Conservation (phyloP, 2,888 invertebrate species). For the Neoaliturus tenellus region DNA sequence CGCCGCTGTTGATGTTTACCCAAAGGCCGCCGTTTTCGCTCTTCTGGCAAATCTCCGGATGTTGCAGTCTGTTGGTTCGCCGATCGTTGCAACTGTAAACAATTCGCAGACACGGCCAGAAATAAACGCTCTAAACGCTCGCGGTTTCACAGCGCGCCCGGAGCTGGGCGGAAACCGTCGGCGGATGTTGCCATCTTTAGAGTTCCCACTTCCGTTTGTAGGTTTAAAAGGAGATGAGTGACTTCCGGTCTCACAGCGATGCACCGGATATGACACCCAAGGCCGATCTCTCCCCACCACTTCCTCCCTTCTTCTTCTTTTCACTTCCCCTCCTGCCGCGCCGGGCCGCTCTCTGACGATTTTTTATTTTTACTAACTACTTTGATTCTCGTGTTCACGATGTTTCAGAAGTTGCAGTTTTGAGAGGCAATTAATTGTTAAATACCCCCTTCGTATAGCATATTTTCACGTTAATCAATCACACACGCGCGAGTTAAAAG, state of each 20-base stretch:
- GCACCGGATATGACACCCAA: conserved; percentile 54
- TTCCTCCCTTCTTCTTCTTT: conserved; percentile 38
- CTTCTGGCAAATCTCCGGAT: conserved; percentile 31
- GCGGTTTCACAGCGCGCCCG: conserved; percentile 22
- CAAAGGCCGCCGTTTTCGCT: neutral
- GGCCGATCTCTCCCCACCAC: conserved; percentile 53
- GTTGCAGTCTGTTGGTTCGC: conserved; percentile 24
- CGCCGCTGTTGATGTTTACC: neutral
- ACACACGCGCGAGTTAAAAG: too few relatives aligned
- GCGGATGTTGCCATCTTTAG: conserved; percentile 58
- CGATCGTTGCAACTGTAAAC: conserved; percentile 33
- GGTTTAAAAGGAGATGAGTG: conserved; percentile 58
- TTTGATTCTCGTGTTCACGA: conserved; percentile 4
- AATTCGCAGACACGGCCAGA: conserved; percentile 29
- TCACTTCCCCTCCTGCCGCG: conserved; percentile 9
- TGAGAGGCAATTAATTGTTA: too few relatives aligned
- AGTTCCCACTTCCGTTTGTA: conserved; percentile 58
- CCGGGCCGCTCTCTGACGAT: conserved; percentile 16
- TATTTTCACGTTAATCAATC: too few relatives aligned
- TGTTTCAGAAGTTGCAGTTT: too few relatives aligned
- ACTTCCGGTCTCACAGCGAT: conserved; percentile 56
- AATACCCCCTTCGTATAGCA: too few relatives aligned
- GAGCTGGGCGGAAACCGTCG: conserved; percentile 52
- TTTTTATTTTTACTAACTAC: conserved; percentile 14
- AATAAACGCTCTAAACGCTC: conserved; percentile 38